Evolutionary conservation across 1,140 invertebrate genomes (phyloP).

Genomic region (Hyphantria cunea): DNA sequence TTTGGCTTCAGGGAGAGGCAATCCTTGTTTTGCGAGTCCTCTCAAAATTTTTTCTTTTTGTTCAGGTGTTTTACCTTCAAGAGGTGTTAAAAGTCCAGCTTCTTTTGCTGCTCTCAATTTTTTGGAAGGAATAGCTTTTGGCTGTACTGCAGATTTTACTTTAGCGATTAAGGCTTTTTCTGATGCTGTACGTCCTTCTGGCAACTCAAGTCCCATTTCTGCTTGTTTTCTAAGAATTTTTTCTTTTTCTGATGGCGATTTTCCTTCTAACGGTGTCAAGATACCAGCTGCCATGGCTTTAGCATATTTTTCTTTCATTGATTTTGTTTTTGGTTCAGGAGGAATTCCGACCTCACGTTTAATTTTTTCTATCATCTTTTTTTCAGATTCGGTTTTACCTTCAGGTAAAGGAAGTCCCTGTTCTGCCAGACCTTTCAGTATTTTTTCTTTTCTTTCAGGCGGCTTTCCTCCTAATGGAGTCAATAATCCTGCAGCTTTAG

Average conservation of each 20-base stretch:
- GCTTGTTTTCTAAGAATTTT: conserved; percentile 35
- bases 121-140: conserved; percentile 2
- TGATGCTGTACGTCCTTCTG: conserved; percentile 42
- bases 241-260: conserved; percentile 38
- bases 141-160: conserved; percentile 28
- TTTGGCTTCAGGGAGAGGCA: conserved; percentile 39
- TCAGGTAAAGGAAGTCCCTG: conserved; percentile 34
- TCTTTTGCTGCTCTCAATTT: too few species aligned
- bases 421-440: conserved; percentile 31
- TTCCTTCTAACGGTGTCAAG: conserved; percentile 39
- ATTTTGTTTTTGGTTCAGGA: conserved; percentile 36
- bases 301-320: conserved; percentile 24
- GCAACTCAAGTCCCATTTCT: conserved; percentile 37
- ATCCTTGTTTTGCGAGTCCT: conserved; percentile 35
- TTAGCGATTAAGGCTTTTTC: conserved; percentile 40
- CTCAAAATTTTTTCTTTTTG: conserved; percentile 48
- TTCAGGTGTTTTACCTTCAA: conserved; percentile 34
- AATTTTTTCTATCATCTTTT: conserved; percentile 39
- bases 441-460: conserved; percentile 34
- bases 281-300: not conserved
- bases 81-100: not conserved
- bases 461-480: conserved; percentile 30
- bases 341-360: conserved; percentile 24
- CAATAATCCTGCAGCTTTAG: too few species aligned
- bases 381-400: conserved; percentile 33